phyloP scores from a whole-genome alignment of 2,888 invertebrate genomes.

The Magallana nippona region DNA sequence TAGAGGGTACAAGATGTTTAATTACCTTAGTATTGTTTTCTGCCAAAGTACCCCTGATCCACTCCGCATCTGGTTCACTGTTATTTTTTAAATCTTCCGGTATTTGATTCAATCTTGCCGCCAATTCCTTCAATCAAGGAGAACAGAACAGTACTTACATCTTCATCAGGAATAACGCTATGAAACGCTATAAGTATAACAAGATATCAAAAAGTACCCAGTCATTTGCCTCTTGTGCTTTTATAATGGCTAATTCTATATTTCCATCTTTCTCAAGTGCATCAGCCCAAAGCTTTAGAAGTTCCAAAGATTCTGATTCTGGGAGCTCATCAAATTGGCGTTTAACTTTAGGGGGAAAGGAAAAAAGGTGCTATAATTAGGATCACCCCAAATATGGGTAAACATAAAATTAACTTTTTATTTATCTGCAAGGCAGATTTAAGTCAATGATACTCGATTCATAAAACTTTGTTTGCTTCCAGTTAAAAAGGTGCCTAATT shows the following conservation, averaged over 20 bases:
- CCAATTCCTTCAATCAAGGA: neutral
- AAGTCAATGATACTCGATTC: too few species aligned
- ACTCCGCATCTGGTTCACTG: slow-evolving; percentile 1
- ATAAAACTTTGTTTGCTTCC: too few species aligned
- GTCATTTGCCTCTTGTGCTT: slow-evolving; percentile 30
- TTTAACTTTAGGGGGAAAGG: neutral
- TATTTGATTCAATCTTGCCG: neutral
- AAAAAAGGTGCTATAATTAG: neutral
- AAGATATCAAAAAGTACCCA: too few species aligned
- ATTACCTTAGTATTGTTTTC: neutral
- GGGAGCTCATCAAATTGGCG: neutral
- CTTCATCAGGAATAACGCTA: too few species aligned
- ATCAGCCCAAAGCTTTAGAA: slow-evolving; percentile 13
- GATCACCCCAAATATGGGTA: too few species aligned
- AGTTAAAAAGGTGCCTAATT: too few species aligned
- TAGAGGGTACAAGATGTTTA: too few species aligned
- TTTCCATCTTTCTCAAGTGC: slow-evolving; percentile 31
- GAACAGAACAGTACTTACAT: too few species aligned
- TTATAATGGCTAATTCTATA: slow-evolving; percentile 40
- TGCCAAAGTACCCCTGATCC: neutral
- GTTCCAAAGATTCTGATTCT: neutral
- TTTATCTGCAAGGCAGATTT: too few species aligned
- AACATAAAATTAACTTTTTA: too few species aligned
- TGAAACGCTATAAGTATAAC: too few species aligned
- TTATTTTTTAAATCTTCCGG: neutral